Conservation (phyloP, 2,797 vertebrate genomes). For the Tokudaia muenninki region DNA sequence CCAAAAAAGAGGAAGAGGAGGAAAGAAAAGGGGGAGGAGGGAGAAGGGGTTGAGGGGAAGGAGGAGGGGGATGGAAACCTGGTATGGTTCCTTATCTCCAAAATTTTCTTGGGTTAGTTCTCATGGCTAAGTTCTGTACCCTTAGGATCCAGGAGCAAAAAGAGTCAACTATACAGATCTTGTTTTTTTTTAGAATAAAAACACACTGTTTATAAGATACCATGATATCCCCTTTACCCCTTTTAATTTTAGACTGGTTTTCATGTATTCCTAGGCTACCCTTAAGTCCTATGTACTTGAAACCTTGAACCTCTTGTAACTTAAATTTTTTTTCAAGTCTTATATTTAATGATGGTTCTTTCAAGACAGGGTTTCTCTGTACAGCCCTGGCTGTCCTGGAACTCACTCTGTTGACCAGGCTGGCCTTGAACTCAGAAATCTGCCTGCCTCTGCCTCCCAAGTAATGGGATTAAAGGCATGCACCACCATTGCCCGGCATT, state of each 20-base stretch:
- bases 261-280: not conserved
- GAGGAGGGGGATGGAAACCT: not conserved
- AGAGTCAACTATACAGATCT: not conserved
- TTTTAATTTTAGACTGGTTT: not conserved
- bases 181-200: not conserved
- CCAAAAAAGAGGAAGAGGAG: too few species aligned
- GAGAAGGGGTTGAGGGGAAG: too few species aligned
- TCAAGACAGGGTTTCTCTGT: too few species aligned
- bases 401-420: too few species aligned
- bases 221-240: not conserved
- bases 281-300: not conserved
- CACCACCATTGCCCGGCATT: not conserved
- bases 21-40: not conserved
- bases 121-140: not conserved
- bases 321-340: not conserved
- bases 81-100: not conserved
- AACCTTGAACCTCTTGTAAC: not conserved
- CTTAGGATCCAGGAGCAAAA: not conserved
- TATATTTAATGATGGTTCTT: not conserved
- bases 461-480: too few species aligned
- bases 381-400: too few species aligned
- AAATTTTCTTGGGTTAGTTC: not conserved
- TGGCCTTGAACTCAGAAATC: too few species aligned
- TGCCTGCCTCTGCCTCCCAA: too few species aligned
- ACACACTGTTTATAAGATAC: not conserved